phyloP scores from a whole-genome alignment of 2,797 vertebrate genomes.

The Halcyon smyrnensis region DNA sequence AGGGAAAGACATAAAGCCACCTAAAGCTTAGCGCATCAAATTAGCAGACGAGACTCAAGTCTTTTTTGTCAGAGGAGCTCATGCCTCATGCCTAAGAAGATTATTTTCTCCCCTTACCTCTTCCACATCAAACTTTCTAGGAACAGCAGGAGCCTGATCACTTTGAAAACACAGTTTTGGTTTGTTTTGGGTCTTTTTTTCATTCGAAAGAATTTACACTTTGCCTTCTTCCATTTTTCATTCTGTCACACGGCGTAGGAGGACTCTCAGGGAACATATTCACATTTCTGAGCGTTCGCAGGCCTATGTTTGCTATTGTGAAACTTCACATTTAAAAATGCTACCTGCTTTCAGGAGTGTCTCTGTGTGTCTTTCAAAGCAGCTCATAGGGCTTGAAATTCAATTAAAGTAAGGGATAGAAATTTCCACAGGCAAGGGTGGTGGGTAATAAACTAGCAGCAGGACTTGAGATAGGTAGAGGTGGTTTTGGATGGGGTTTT shows the following conservation, averaged over 20 bases:
- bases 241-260: background rate
- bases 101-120: background rate
- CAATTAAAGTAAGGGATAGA: background rate
- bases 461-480: rapidly evolving
- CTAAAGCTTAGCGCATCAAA: background rate
- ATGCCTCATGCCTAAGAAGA: background rate
- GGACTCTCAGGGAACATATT: background rate
- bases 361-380: background rate
- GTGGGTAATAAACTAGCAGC: background rate
- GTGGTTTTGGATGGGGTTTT: background rate
- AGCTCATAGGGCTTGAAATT: background rate
- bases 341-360: background rate
- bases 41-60: background rate
- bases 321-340: conserved; percentile 10
- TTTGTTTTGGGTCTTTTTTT: background rate
- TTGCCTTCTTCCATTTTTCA: conserved; percentile 4
- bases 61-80: background rate
- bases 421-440: background rate
- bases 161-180: background rate
- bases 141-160: conserved; percentile 16
- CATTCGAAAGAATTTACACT: conserved; percentile 45
- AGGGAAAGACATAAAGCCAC: background rate
- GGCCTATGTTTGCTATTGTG: background rate
- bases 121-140: background rate
- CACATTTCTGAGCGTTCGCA: background rate